Evolutionary conservation across 1,140 invertebrate species (phyloP).

Genomic region (Lithobius niger): DNA sequence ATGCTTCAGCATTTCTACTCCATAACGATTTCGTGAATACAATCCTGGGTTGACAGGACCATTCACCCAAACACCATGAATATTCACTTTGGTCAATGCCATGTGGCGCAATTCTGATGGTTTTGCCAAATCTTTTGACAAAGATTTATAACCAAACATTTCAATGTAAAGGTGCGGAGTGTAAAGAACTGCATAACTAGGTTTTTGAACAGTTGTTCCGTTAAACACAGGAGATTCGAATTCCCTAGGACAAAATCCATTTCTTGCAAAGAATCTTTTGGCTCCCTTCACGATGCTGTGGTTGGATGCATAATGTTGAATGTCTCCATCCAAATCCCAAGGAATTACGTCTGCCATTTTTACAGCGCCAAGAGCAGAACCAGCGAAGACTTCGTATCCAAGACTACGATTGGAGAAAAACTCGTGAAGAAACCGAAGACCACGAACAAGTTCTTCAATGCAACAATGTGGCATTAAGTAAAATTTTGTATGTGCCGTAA

Average conservation of each 20-base stretch:
- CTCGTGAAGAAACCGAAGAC: constrained; percentile 9
- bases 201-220: constrained; percentile 14
- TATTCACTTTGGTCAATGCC: constrained; percentile 21
- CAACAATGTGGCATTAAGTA: constrained; percentile 17
- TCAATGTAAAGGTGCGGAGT: not conserved
- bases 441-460: constrained; percentile 13
- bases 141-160: not conserved
- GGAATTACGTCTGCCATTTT: constrained; percentile 23
- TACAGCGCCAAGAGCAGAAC: constrained; percentile 24
- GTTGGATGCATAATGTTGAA: constrained; percentile 16
- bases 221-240: too few species aligned
- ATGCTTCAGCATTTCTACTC: constrained; percentile 23
- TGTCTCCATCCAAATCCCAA: constrained; percentile 25
- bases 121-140: not conserved
- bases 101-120: constrained; percentile 10
- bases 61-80: constrained; percentile 23
- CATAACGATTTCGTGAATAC: constrained; percentile 25
- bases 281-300: too few species aligned
- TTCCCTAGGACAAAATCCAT: too few species aligned
- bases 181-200: constrained; percentile 6
- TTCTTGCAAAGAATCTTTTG: constrained; percentile 12
- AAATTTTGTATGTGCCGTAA: not conserved
- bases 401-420: constrained; percentile 10
- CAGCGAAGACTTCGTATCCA: constrained; percentile 23
- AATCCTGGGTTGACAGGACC: constrained; percentile 25